Conservation (phyloP, 2,888 invertebrate species). For the Dascillus cervinus region DNA sequence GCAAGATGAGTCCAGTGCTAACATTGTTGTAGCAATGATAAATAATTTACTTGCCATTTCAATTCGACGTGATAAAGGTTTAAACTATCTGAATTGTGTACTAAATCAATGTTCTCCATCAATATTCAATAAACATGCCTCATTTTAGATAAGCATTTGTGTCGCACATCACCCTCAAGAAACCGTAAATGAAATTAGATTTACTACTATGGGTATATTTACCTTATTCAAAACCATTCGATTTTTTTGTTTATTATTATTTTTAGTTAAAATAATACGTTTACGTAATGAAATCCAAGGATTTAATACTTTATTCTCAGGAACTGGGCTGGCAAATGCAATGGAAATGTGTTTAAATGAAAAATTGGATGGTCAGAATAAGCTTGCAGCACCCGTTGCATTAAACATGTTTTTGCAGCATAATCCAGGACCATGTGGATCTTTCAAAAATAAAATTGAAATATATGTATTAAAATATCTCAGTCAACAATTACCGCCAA, state of each 20-base stretch:
- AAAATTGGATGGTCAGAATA: not conserved
- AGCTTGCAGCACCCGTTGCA: slow-evolving; percentile 9
- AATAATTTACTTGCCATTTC: slow-evolving; percentile 10
- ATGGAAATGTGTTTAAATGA: slow-evolving; percentile 14
- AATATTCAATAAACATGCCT: slow-evolving; percentile 8
- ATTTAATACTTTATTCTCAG: slow-evolving; percentile 14
- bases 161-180: not conserved
- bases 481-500: slow-evolving; percentile 3
- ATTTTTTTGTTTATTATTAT: slow-evolving; percentile 1
- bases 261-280: slow-evolving; percentile 12
- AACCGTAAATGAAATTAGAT: slow-evolving; percentile 1
- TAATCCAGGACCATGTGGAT: slow-evolving; percentile 16
- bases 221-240: not conserved
- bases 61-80: slow-evolving; percentile 7
- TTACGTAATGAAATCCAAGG: slow-evolving; percentile 13
- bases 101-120: slow-evolving; percentile 4
- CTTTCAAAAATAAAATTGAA: slow-evolving; percentile 16
- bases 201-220: slow-evolving; percentile 5
- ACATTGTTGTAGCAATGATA: slow-evolving; percentile 7
- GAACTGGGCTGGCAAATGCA: slow-evolving; percentile 13
- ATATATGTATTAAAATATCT: slow-evolving; percentile 14
- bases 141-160: slow-evolving; percentile 11
- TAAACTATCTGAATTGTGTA: slow-evolving; percentile 7
- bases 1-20: slow-evolving; percentile 6
- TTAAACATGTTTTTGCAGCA: slow-evolving; percentile 13